Evolutionary conservation across 2,888 invertebrate species (phyloP), one percentile per base, ranked within the genome.

Genomic region (Apodemia mormo): DNA sequence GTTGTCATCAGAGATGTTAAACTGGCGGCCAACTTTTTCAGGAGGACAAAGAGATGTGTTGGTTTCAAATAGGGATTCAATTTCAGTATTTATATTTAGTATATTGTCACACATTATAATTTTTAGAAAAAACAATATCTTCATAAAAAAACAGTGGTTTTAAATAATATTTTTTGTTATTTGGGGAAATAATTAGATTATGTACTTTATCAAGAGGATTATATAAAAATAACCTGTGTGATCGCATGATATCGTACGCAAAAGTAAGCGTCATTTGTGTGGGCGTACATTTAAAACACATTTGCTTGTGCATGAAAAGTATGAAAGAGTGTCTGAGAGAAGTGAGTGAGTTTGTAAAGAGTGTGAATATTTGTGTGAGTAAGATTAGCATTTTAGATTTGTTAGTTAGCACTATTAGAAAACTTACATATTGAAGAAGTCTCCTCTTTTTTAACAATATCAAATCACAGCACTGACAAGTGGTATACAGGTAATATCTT

Each of bases 21-120:
- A 12, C 3, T 45, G 45, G 12, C 12, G 45, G 3, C 12, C 45
- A 12, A 45, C 12, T 45, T 45, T 45, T 45, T 45, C 45, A 45
- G 45, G 45, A 12, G 8, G 14, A 65, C 14, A 22, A 8, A 5
- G 68, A 22, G 68, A 22, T 12, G 70, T 67, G 33, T 37, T 70
- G n/a, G 65, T 65, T 65, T 70, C 40, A 40, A 40, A 40, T 9
- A 40, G 40, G 9, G 8, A 9, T 8, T 40, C 40, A 9, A 40
- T 22, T 22, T 22, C n/a, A 54, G 54, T 54, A 54, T 54, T 54
- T 22, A 54, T 22, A 8, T 54, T 54, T 22, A 54, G 45, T 45
- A 45, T 54, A 22, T 54, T n/a, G 22, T 54, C 22, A 54, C n/a
- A 54, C n/a, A 54, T 54, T 54, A 8, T 54, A 54, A 54, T 54